These are phyloP conservation scores for Ceratosolen solmsi DNA, from an alignment of 1,140 invertebrate genomes.

Conservation along the genomic window DNA sequence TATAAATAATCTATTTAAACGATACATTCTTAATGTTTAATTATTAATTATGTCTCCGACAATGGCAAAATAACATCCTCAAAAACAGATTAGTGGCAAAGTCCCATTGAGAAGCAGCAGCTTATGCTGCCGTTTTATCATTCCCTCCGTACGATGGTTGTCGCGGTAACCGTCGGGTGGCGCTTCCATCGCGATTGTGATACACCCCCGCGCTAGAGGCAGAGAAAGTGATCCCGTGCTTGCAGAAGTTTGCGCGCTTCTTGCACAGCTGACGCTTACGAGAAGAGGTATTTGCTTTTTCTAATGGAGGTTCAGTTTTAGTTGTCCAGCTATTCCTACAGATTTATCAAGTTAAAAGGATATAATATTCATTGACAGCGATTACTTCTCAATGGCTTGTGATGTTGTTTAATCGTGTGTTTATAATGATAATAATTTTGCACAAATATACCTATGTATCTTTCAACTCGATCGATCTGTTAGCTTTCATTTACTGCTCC, in stretches of 20 bases:
- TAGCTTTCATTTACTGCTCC: too few relatives aligned
- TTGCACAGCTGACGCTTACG: background rate
- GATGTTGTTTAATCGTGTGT: background rate
- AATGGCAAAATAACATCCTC: too few relatives aligned
- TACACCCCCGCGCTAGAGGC: background rate
- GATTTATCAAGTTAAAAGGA: too few relatives aligned
- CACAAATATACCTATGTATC: background rate
- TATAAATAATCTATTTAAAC: too few relatives aligned
- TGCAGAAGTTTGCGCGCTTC: constrained; percentile 5
- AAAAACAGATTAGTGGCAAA: too few relatives aligned
- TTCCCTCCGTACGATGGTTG: background rate
- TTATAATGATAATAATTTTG: background rate
- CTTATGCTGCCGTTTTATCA: too few relatives aligned
- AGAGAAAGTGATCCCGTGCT: constrained; percentile 6
- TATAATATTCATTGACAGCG: too few relatives aligned
- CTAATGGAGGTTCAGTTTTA: background rate
- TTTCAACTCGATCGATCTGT: too few relatives aligned
- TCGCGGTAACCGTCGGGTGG: background rate
- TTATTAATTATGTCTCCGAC: too few relatives aligned
- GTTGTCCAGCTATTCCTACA: background rate
- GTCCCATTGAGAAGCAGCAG: too few relatives aligned
- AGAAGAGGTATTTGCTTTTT: background rate
- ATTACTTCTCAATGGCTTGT: background rate
- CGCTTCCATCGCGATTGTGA: background rate
- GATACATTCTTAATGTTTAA: too few relatives aligned